These are phyloP conservation scores for Lathronympha strigana DNA, from an alignment of 2,888 invertebrate species.

Conservation along the genomic window DNA sequence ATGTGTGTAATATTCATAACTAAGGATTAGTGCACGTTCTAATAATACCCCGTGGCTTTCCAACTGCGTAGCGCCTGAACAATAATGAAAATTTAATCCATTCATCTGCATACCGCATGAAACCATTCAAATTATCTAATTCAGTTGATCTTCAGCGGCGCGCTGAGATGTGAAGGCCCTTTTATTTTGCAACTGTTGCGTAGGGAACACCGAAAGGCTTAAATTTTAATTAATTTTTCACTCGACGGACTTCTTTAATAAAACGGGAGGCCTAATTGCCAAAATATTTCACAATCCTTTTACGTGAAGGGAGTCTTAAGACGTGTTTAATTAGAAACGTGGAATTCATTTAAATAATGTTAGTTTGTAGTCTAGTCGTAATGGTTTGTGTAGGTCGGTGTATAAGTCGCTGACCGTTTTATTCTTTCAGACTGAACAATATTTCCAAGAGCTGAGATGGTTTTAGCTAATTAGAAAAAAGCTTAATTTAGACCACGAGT, in stretches of 20 bases:
- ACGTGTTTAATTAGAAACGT: constrained; percentile 68
- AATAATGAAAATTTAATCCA: constrained; percentile 60
- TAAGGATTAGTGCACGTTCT: constrained; percentile 39
- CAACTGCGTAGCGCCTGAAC: constrained; percentile 45
- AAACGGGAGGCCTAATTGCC: constrained; percentile 70
- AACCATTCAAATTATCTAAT: constrained; percentile 75
- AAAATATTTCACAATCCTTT: constrained; percentile 74
- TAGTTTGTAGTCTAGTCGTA: constrained; percentile 47
- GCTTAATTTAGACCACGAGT: not conserved
- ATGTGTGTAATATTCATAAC: constrained; percentile 36
- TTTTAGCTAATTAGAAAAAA: constrained; percentile 13
- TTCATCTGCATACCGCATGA: constrained; percentile 64
- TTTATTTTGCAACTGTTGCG: constrained; percentile 68
- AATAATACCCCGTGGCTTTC: constrained; percentile 38
- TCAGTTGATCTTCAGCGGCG: constrained; percentile 77
- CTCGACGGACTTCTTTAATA: constrained; percentile 74
- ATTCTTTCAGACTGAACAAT: constrained; percentile 15
- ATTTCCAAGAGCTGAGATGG: not conserved
- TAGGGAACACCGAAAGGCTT: constrained; percentile 71
- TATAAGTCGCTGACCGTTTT: constrained; percentile 7
- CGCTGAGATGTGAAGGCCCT: constrained; percentile 75
- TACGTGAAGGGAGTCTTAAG: constrained; percentile 59
- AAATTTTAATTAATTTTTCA: constrained; percentile 82
- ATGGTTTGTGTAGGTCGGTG: constrained; percentile 43
- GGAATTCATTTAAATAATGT: constrained; percentile 57